Evolutionary conservation across 2,888 invertebrate species (phyloP).

Genomic region (Thumatha senex): DNA sequence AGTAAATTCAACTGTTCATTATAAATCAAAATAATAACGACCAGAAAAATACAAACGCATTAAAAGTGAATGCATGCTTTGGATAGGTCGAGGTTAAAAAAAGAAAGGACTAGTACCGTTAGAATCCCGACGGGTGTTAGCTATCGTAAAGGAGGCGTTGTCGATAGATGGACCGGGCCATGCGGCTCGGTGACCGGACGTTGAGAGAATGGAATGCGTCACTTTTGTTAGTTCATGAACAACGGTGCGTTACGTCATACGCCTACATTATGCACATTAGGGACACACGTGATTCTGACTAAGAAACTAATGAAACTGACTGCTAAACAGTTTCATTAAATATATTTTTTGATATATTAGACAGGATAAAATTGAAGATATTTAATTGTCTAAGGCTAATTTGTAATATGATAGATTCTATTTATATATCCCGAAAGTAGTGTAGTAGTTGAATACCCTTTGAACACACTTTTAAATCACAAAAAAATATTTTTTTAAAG

Average conservation of each 20-base stretch:
- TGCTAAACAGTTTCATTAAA: no score
- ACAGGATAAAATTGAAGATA: no score
- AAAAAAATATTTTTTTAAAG: no score
- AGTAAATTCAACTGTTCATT: no score
- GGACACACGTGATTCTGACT: background rate
- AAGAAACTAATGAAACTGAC: no score
- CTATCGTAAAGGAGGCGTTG: slow-evolving; percentile 43
- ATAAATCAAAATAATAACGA: no score
- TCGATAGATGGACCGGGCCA: slow-evolving; percentile 27
- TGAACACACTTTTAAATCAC: no score
- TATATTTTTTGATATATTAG: no score
- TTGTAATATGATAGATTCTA: no score
- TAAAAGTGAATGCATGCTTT: slow-evolving; percentile 77
- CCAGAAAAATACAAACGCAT: slow-evolving; percentile 32
- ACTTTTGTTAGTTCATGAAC: slow-evolving; percentile 17
- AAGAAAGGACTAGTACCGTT: slow-evolving; percentile 72
- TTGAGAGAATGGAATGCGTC: slow-evolving; percentile 9
- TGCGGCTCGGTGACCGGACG: slow-evolving; percentile 9
- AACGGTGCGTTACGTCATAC: slow-evolving; percentile 29
- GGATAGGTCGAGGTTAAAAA: slow-evolving; percentile 58
- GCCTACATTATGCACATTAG: slow-evolving; percentile 9
- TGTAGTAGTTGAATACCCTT: no score
- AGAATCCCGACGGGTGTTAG: slow-evolving; percentile 53
- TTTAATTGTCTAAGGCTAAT: no score
- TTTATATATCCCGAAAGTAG: no score